phyloP scores from a whole-genome alignment of 1,140 invertebrate species.

The Octopus bimaculoides region DNA sequence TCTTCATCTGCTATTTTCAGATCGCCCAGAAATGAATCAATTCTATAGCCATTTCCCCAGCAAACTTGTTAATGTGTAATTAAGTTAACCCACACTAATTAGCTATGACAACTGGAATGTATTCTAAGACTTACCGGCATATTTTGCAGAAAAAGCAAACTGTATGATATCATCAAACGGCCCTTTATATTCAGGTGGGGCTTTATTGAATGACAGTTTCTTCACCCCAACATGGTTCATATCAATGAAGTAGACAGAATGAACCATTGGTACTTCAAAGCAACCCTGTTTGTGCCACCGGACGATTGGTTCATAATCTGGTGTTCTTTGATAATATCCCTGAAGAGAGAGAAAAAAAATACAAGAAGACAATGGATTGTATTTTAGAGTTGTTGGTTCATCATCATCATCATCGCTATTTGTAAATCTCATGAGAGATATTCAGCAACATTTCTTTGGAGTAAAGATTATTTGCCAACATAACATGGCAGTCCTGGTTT shows the following conservation, averaged over 20 bases:
- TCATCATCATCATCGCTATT: too few relatives aligned
- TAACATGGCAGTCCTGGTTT: too few relatives aligned
- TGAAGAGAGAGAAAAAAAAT: constrained; percentile 46
- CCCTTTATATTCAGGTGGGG: constrained; percentile 65
- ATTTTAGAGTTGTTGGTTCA: too few relatives aligned
- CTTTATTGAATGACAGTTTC: constrained; percentile 73
- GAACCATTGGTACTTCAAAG: constrained; percentile 87
- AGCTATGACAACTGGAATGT: too few relatives aligned
- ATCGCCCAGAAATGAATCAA: too few relatives aligned
- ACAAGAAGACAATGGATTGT: not conserved
- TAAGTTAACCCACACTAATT: too few relatives aligned
- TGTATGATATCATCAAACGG: constrained; percentile 92
- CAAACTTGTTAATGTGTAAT: too few relatives aligned
- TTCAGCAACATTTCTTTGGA: too few relatives aligned
- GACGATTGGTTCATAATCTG: constrained; percentile 82
- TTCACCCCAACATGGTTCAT: constrained; percentile 64
- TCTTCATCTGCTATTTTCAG: not conserved
- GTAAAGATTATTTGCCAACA: too few relatives aligned
- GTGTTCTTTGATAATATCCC: constrained; percentile 85
- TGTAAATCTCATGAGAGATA: too few relatives aligned
- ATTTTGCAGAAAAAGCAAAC: constrained; percentile 83
- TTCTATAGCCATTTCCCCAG: not conserved
- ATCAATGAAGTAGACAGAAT: constrained; percentile 83
- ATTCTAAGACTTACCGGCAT: constrained; percentile 36
- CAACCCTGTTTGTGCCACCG: constrained; percentile 72